These are phyloP conservation scores for Hylaeus volcanicus DNA, from an alignment of 1,140 invertebrate genomes.

Conservation along the genomic window DNA sequence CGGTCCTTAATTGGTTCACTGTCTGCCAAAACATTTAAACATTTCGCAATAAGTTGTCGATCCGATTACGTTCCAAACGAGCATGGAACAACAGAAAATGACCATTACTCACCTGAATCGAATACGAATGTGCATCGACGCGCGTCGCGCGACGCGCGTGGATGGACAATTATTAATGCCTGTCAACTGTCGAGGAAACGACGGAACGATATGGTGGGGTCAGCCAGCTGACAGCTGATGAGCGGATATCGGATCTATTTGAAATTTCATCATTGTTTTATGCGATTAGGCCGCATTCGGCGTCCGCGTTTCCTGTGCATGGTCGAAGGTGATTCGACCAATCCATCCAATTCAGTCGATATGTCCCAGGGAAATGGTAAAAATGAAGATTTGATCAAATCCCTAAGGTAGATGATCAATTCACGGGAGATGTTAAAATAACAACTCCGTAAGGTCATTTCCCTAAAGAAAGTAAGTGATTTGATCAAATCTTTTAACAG, in stretches of 20 bases:
- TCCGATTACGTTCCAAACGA: background rate
- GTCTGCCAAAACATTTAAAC: background rate
- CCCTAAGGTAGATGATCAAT: no score
- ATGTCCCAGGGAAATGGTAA: background rate
- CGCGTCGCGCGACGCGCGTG: constrained; percentile 12
- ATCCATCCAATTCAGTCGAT: background rate
- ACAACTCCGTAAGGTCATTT: no score
- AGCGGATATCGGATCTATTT: constrained; percentile 30
- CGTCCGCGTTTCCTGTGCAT: background rate
- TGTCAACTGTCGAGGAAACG: constrained; percentile 37
- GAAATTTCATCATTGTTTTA: constrained; percentile 39
- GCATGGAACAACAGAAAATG: background rate
- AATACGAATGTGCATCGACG: background rate
- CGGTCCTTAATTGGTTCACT: background rate
- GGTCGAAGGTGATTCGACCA: constrained; percentile 14
- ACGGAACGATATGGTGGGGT: constrained; percentile 9
- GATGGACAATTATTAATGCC: constrained; percentile 40
- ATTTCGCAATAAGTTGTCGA: constrained; percentile 2
- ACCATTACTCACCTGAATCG: background rate
- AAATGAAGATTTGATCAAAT: no score
- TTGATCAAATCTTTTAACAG: no score
- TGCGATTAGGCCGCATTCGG: background rate
- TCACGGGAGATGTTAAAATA: no score
- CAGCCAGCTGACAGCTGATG: constrained; percentile 13
- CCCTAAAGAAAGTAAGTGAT: background rate